phyloP scores from a whole-genome alignment of 2,113 vertebrate genomes.

The Fukomys damarensis region DNA sequence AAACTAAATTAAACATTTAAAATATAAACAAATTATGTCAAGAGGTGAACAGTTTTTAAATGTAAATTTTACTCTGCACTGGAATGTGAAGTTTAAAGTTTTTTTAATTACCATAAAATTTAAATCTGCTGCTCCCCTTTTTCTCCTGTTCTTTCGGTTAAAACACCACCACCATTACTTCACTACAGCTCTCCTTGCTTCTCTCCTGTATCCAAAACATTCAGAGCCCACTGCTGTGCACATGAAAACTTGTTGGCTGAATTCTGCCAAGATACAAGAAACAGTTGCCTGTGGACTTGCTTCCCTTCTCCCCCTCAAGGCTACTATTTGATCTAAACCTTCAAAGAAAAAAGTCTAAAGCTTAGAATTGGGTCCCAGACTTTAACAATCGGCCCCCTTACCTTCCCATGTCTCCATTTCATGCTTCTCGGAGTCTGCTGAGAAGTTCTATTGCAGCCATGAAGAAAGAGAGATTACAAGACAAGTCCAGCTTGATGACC shows the following conservation, averaged over 20 bases:
- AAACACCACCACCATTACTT: constrained; percentile 28
- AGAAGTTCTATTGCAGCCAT: constrained; percentile 89
- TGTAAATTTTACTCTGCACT: constrained; percentile 38
- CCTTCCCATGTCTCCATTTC: constrained; percentile 98
- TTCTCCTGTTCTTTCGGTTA: constrained; percentile 35
- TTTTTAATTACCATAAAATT: constrained; percentile 56
- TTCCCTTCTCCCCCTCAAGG: constrained; percentile 63
- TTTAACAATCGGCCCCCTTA: constrained; percentile 80
- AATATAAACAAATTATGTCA: constrained; percentile 80
- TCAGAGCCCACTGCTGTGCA: constrained; percentile 38
- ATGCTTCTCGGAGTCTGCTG: constrained; percentile 89
- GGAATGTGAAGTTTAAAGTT: background rate
- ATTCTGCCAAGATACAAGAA: constrained; percentile 58
- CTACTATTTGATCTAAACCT: constrained; percentile 66
- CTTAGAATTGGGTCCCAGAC: background rate
- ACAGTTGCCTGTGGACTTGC: constrained; percentile 26
- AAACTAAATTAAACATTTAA: constrained; percentile 80
- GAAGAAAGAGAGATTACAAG: constrained; percentile 88
- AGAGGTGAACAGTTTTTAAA: constrained; percentile 57
- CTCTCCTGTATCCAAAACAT: constrained; percentile 55
- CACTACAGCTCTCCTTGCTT: background rate
- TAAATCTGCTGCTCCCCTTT: background rate
- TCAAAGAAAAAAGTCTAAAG: constrained; percentile 63
- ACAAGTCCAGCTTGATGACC: constrained; percentile 82
- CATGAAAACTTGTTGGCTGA: constrained; percentile 62